These are phyloP conservation scores for Mus caroli DNA, from an alignment of 2,797 vertebrate genomes.

Conservation along the genomic window DNA sequence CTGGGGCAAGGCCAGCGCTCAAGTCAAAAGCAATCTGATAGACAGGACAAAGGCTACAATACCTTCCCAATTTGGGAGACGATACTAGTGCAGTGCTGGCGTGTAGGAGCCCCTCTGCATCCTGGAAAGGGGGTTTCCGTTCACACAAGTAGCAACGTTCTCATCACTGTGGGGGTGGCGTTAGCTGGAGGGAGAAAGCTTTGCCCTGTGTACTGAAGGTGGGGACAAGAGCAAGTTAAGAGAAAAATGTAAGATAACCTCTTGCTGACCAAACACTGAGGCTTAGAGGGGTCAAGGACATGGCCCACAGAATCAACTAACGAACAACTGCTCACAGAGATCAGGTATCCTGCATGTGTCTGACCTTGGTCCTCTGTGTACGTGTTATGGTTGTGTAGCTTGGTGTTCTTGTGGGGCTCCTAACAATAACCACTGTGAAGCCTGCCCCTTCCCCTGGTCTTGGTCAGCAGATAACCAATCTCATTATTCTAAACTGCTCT, in stretches of 20 bases:
- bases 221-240: background rate
- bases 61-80: background rate
- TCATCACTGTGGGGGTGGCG: background rate
- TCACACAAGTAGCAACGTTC: background rate
- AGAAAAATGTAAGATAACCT: constrained; percentile 1
- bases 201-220: background rate
- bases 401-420: too few species aligned
- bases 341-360: background rate
- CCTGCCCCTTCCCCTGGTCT: background rate
- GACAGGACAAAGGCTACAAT: background rate
- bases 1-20: background rate
- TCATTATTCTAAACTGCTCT: background rate
- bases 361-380: background rate
- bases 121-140: background rate
- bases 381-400: background rate
- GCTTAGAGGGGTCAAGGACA: too few species aligned
- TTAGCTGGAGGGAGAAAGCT: background rate
- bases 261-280: constrained; percentile 15
- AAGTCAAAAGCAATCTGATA: background rate
- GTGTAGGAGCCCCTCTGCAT: background rate
- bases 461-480: background rate
- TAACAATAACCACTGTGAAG: too few species aligned
- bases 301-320: background rate
- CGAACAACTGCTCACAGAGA: too few species aligned
- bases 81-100: background rate